Evolutionary conservation across 2,888 invertebrate species (phyloP).

Genomic region (Myopa tessellatipennis): DNA sequence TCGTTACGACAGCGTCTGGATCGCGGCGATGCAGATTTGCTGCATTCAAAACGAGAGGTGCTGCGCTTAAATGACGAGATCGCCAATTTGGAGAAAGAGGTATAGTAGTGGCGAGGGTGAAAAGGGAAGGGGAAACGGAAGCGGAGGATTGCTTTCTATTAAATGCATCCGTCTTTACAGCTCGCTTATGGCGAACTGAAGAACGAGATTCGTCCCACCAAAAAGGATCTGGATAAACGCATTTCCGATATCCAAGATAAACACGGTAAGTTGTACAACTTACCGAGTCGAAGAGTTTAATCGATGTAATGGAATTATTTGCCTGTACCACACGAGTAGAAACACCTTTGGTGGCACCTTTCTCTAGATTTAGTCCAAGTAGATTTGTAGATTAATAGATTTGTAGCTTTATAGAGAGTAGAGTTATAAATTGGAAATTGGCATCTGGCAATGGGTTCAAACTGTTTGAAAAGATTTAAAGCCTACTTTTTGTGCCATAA

Average conservation of each 20-base stretch:
- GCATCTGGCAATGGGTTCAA: too few relatives aligned
- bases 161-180: constrained; percentile 60
- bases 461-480: background rate
- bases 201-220: constrained; percentile 72
- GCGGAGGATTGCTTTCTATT: background rate
- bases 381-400: too few relatives aligned
- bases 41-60: constrained; percentile 84
- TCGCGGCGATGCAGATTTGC: constrained; percentile 82
- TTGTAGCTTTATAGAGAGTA: too few relatives aligned
- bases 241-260: constrained; percentile 84
- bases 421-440: too few relatives aligned
- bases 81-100: constrained; percentile 84
- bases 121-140: constrained; percentile 40
- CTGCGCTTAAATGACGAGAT: constrained; percentile 82
- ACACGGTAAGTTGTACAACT: constrained; percentile 75
- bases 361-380: background rate
- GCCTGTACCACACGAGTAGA: background rate
- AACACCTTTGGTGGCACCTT: background rate
- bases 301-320: background rate
- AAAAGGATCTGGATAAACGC: constrained; percentile 79
- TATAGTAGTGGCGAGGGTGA: constrained; percentile 55
- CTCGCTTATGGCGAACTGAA: constrained; percentile 73
- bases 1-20: constrained; percentile 80
- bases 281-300: background rate
- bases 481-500: too few relatives aligned